These are phyloP conservation scores for Limosa lapponica DNA, from an alignment of 2,797 vertebrate species.

Conservation along the genomic window DNA sequence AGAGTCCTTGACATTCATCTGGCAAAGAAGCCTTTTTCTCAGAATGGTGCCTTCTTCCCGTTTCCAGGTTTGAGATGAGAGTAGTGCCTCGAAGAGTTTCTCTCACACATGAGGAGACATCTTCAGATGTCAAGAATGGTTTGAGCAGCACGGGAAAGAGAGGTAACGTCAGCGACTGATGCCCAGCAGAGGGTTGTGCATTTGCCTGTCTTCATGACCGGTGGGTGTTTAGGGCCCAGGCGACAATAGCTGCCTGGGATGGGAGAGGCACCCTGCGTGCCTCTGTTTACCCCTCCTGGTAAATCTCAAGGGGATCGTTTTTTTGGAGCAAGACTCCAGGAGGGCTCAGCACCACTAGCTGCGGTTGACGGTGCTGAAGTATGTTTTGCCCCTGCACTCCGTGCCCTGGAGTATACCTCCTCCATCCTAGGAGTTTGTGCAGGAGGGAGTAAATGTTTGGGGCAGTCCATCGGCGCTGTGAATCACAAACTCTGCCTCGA, in stretches of 20 bases:
- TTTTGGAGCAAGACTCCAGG: not conserved
- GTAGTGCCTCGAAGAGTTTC: not conserved
- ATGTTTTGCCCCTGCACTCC: not conserved
- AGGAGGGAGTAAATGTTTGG: not conserved
- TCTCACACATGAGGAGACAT: accelerated
- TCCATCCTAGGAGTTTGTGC: not conserved
- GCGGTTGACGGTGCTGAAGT: not conserved
- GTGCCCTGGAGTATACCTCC: not conserved
- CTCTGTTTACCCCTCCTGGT: not conserved
- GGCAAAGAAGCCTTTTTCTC: not conserved
- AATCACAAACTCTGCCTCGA: not conserved
- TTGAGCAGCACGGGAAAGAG: not conserved
- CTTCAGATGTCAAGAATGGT: not conserved
- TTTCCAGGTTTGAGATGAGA: not conserved
- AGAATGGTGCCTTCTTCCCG: not conserved
- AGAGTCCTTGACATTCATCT: not conserved
- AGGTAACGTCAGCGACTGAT: not conserved
- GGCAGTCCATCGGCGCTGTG: no score
- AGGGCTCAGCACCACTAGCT: not conserved
- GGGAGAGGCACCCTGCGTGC: not conserved
- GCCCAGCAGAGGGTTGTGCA: no score
- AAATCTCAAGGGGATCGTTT: not conserved
- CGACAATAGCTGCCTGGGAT: not conserved
- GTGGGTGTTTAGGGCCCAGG: not conserved
- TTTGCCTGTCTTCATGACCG: not conserved